phyloP scores from a whole-genome alignment of 2,797 vertebrate species.

The Scarus forsteni region DNA sequence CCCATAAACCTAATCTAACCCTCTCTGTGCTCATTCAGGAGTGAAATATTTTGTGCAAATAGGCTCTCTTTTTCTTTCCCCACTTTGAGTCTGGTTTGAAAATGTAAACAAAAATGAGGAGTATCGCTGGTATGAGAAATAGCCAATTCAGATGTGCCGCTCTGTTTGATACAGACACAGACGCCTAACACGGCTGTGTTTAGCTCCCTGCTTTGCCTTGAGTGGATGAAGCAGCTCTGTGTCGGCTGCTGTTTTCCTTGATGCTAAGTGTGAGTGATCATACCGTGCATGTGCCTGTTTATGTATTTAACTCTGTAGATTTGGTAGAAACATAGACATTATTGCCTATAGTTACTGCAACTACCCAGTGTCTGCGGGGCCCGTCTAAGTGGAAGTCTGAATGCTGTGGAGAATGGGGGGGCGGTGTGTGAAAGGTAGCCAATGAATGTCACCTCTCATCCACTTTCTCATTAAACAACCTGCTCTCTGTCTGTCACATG shows the following conservation, averaged over 20 bases:
- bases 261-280: conserved; percentile 64
- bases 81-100: conserved; percentile 47
- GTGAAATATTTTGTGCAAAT: conserved; percentile 84
- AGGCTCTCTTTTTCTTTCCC: conserved; percentile 59
- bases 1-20: conserved; percentile 80
- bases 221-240: conserved; percentile 50
- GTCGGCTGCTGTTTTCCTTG: conserved; percentile 32
- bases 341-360: conserved; percentile 66
- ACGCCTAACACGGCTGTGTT: conserved; percentile 37
- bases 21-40: conserved; percentile 78
- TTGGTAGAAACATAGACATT: conserved; percentile 54
- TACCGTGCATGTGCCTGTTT: conserved; percentile 46
- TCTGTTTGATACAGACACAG: conserved; percentile 60
- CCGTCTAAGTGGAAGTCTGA: conserved; percentile 75
- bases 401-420: conserved; percentile 52
- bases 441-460: conserved; percentile 86
- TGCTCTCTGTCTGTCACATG: conserved; percentile 81
- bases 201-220: conserved; percentile 43
- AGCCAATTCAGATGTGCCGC: conserved; percentile 60
- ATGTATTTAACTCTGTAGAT: conserved; percentile 50
- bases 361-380: conserved; percentile 50
- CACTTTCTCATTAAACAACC: conserved; percentile 85
- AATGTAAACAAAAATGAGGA: conserved; percentile 72
- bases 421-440: conserved; percentile 75
- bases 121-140: conserved; percentile 59